Evolutionary conservation across 2,797 vertebrate species (phyloP), one percentile per base, ranked within the genome.

Genomic region (Valencia hispanica): DNA sequence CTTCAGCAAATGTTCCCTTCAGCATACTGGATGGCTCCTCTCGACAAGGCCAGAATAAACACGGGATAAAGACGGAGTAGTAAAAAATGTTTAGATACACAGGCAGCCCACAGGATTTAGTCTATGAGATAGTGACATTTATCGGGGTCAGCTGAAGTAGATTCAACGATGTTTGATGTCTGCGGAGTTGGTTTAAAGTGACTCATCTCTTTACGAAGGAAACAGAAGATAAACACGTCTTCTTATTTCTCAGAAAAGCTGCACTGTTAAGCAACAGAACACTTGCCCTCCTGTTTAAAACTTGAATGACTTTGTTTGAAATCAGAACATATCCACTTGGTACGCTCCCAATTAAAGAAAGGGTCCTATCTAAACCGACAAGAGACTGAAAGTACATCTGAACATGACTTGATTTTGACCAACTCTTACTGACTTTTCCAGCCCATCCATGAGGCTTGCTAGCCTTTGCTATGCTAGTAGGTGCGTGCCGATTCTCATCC

Each of bases 21-120:
- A 61, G 43, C 76, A 70, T 79, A 72, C 68, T 50, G 76, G 79
- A 82, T 12, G 57, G 36, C 57, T 74, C 25, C 47, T 15, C 77
- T 81, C 5, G 27, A 75, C 73, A 51, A 70, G 17, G 78, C 89
- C 87, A 90, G 88, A 75, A 80, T 81, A 89, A 92, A 89, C 88
- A 87, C 12, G 0, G 51, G 57, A 84, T 70, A 84, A 87, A 80
- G 84, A 82, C 76, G 69, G 71, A 86, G 81, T 55, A 73, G 77
- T 86, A 72, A 90, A 89, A 82, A 72, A 86, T 86, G 80, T 84
- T 53, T 25, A 71, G 83, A 84, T 75, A 81, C 74, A 86, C 78
- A 84, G 70, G 57, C 75, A 39, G 77, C 75, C 81, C 57, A 45
- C 75, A 48, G 63, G 85, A 78, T 85, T 87, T 85, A 80, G 84